phyloP scores from a whole-genome alignment of 2,797 vertebrate species.

The Arremon brunneinucha region DNA sequence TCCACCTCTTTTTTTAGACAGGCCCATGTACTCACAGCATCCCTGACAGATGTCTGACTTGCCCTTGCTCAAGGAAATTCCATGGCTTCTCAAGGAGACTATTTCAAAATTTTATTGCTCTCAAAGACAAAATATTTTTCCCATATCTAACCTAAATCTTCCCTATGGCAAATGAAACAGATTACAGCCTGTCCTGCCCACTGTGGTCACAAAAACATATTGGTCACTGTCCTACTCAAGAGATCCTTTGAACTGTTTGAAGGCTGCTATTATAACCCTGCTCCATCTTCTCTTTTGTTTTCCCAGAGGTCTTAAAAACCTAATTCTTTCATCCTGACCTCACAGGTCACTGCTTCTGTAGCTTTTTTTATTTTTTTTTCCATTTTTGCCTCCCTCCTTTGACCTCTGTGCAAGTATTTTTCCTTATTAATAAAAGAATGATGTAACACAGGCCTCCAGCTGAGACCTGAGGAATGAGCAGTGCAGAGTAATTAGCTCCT shows the following conservation, averaged over 20 bases:
- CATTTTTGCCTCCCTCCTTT: not conserved
- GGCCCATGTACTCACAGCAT: rapidly evolving
- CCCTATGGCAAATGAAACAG: constrained; percentile 4
- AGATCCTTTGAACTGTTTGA: not conserved
- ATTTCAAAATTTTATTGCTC: constrained; percentile 34
- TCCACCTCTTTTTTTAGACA: not conserved
- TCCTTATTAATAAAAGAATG: not conserved
- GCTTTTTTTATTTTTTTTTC: not conserved
- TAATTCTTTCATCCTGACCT: not conserved
- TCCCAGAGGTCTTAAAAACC: not conserved
- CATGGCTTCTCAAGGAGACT: not conserved
- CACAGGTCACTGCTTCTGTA: not conserved
- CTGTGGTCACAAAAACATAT: not conserved
- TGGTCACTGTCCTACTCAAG: not conserved
- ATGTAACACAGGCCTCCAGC: not conserved
- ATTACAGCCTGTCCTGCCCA: not conserved
- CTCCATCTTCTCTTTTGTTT: not conserved
- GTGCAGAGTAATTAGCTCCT: not conserved
- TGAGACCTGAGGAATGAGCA: not conserved
- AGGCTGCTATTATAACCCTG: not conserved
- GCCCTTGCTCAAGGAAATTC: constrained; percentile 43
- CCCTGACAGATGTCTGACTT: constrained; percentile 3
- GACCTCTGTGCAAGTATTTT: not conserved
- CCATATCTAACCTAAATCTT: constrained; percentile 19
- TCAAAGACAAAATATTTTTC: constrained; percentile 36